Base-by-base conservation (phyloP, 1,140 invertebrate genomes). In the Bombyx mandarina region DNA sequence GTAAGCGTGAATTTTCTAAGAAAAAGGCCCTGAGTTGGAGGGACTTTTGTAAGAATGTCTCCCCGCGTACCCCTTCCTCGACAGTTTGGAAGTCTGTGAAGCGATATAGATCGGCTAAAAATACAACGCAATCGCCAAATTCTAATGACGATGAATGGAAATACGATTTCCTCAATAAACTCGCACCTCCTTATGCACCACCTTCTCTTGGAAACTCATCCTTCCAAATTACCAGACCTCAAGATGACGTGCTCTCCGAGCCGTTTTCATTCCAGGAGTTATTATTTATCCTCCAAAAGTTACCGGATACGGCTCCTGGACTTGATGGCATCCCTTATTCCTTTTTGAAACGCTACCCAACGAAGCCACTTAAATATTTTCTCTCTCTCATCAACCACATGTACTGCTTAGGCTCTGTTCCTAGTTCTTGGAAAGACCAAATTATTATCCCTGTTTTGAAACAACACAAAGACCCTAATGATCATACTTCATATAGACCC, bases 381-480 rank as follows among this genome's bases (percentile, higher is more conserved):
- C 42, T 66, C 1, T 43, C 58, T 46, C 44, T 67, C 2, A 50
- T 69, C 22, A 69, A 72, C 10, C 7, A 6, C 9, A 53, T 69
- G 45, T 60, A 58, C 18, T 0, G 18, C n/a, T 8, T 26, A 51
- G 62, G 61, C 1, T 0, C 47, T 8, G 51, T 69, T 18, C 64
- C 66, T 12, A 46, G 55, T 1, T 12, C 26, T 1, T 72, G 73
- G 73, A 66, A 63, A 57, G 10, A 26, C 0, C 70, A 73, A 57
- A 58, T 75, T 35, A 58, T 75, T 10, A 58, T 71, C 9, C 65
- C 73, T 0, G 65, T 73, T 5, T 52, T 65, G 7, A 73, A 75
- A 65, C 66, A 65, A 7, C 49, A 52, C 7, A 71, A 69, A 60
- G 43, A 63, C 8, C 58, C 65, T 42, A 42, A 10, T 22, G 52